Evolutionary conservation across 2,888 invertebrate genomes (phyloP).

Genomic region (Augochlorella aurata): DNA sequence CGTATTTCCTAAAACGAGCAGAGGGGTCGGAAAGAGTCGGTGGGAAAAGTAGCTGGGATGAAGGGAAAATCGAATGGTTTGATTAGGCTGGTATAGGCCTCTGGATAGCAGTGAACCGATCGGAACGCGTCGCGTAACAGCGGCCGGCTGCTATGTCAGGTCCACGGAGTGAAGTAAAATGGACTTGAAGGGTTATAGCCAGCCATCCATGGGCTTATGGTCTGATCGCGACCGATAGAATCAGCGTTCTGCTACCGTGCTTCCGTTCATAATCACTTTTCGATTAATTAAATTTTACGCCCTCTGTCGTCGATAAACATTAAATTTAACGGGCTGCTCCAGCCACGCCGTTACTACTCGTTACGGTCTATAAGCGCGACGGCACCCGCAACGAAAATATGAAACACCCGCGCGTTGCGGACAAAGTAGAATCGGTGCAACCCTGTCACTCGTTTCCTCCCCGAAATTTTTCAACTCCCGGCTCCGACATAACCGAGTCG

Average conservation of each 20-base stretch:
- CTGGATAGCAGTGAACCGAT: slow-evolving; percentile 66
- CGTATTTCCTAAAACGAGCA: not conserved
- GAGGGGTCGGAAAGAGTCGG: not conserved
- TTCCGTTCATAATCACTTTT: slow-evolving; percentile 81
- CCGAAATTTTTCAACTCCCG: not conserved
- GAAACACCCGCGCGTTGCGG: slow-evolving; percentile 3
- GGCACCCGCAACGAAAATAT: slow-evolving; percentile 37
- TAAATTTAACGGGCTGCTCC: slow-evolving; percentile 79
- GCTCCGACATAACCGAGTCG: no score
- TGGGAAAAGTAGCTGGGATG: not conserved
- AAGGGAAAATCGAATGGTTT: slow-evolving; percentile 18
- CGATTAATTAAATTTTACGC: slow-evolving; percentile 82
- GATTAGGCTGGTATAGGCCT: slow-evolving; percentile 65
- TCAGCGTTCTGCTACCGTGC: slow-evolving; percentile 77
- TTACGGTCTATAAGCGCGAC: slow-evolving; percentile 61
- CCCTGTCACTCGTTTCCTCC: not conserved
- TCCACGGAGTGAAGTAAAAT: slow-evolving; percentile 80
- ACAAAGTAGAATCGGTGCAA: not conserved
- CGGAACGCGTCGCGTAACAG: slow-evolving; percentile 70
- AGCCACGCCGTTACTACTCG: slow-evolving; percentile 66
- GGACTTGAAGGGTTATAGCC: slow-evolving; percentile 79
- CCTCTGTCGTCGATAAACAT: slow-evolving; percentile 79
- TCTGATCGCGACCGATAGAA: slow-evolving; percentile 80
- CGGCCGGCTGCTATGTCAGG: slow-evolving; percentile 77
- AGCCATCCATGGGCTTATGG: slow-evolving; percentile 79